Conservation (phyloP, 2,888 invertebrate genomes). For the Drosophila phalerata region DNA sequence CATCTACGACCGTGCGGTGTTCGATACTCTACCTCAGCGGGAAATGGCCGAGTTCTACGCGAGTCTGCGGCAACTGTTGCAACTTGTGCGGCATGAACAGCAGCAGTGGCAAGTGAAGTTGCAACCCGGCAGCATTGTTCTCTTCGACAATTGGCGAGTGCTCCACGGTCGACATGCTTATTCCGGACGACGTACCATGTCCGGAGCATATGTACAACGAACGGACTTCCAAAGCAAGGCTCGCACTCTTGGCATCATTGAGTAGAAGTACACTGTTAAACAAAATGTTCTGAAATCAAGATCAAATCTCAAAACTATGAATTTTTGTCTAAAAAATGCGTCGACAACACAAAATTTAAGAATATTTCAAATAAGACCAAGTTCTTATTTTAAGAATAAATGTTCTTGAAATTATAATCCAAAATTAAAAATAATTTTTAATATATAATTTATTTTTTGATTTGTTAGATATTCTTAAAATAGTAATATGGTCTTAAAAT, state of each 20-base stretch:
- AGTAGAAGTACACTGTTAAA: no score
- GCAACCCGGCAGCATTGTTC: constrained; percentile 89
- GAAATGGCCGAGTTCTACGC: constrained; percentile 88
- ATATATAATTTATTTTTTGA: no score
- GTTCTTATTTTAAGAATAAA: no score
- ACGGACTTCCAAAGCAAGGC: constrained; percentile 90
- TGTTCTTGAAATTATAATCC: no score
- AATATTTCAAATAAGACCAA: no score
- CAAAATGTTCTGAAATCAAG: no score
- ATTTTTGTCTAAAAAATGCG: no score
- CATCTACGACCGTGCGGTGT: constrained; percentile 90
- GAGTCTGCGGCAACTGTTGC: constrained; percentile 87
- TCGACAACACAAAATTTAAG: no score
- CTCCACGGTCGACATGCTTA: constrained; percentile 91
- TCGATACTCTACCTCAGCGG: constrained; percentile 86
- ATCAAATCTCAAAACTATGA: no score
- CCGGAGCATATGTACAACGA: constrained; percentile 91
- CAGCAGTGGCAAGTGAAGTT: constrained; percentile 88
- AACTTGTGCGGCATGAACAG: constrained; percentile 86
- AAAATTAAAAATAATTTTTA: no score
- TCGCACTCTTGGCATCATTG: constrained; percentile 86
- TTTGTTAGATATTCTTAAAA: no score
- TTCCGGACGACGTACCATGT: constrained; percentile 88
- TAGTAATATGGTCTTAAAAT: no score
- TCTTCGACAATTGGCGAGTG: constrained; percentile 92